Evolutionary conservation across 2,888 invertebrate genomes (phyloP).

Genomic region (Xanthorhoe spadicearia): DNA sequence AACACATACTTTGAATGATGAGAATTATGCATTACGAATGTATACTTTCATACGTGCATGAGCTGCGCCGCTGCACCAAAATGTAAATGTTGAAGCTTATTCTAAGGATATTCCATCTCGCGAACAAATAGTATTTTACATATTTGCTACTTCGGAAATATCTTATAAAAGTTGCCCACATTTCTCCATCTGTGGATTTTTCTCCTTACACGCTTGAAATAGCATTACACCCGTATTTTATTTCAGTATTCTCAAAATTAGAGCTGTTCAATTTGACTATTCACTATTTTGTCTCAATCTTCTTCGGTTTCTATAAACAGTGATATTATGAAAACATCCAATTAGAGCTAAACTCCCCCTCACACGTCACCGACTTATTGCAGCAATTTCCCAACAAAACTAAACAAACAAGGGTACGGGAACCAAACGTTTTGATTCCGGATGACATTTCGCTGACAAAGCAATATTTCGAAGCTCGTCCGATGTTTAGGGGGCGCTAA

Average conservation of each 20-base stretch:
- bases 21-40: slow-evolving; percentile 30
- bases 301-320: slow-evolving; percentile 29
- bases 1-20: slow-evolving; percentile 32
- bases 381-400: slow-evolving; percentile 49
- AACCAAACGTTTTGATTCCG: slow-evolving; percentile 52
- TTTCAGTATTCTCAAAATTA: neutral
- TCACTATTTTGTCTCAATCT: slow-evolving; percentile 7
- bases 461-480: slow-evolving; percentile 49
- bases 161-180: slow-evolving; percentile 11
- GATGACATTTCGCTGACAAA: slow-evolving; percentile 53
- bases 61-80: slow-evolving; percentile 35
- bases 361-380: slow-evolving; percentile 44
- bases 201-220: neutral
- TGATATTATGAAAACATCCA: slow-evolving; percentile 43
- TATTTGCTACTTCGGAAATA: slow-evolving; percentile 33
- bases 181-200: slow-evolving; percentile 1
- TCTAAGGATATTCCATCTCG: slow-evolving; percentile 36
- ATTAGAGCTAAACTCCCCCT: slow-evolving; percentile 46
- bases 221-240: neutral
- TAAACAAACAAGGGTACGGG: slow-evolving; percentile 45
- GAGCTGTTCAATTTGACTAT: neutral
- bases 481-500: slow-evolving; percentile 53
- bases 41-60: slow-evolving; percentile 38
- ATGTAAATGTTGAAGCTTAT: slow-evolving; percentile 38
- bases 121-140: slow-evolving; percentile 37